These are phyloP conservation scores for Dendrolimus kikuchii DNA, from an alignment of 1,140 invertebrate genomes.

Conservation along the genomic window DNA sequence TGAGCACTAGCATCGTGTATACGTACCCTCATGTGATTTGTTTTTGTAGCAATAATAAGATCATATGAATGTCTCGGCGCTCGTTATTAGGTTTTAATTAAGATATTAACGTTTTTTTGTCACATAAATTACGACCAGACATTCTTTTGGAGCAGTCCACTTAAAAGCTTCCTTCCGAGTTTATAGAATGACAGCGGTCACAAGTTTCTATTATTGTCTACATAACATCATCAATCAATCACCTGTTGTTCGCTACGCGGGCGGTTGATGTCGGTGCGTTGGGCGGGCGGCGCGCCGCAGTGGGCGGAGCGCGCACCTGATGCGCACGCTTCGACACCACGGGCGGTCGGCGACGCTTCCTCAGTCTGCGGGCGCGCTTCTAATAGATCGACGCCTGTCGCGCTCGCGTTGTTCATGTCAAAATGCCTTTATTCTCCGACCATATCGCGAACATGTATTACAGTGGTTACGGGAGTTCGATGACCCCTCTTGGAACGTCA, in stretches of 20 bases:
- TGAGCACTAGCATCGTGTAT: no score
- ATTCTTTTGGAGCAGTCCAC: background rate
- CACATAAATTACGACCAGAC: no score
- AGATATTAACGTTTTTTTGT: no score
- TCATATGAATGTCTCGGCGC: no score
- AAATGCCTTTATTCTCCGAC: conserved; percentile 75
- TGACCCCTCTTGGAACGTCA: conserved; percentile 44
- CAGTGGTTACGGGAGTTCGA: conserved; percentile 55
- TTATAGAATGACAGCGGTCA: conserved; percentile 22
- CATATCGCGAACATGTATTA: conserved; percentile 73
- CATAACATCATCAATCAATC: conserved; percentile 59
- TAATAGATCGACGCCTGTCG: conserved; percentile 17
- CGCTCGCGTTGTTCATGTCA: conserved; percentile 28
- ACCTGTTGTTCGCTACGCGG: conserved; percentile 26
- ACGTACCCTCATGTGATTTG: no score
- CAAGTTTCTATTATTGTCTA: conserved; percentile 42
- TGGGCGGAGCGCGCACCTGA: conserved; percentile 44
- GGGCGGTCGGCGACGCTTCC: conserved; percentile 10
- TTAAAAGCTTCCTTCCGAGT: conserved; percentile 28
- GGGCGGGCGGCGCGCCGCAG: conserved; percentile 30
- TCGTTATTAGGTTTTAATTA: no score
- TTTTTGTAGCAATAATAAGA: no score
- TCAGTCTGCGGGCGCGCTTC: conserved; percentile 44
- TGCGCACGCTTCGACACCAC: conserved; percentile 15
- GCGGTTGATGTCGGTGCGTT: conserved; percentile 13